These are phyloP conservation scores for Malthinus flaveolus DNA, from an alignment of 2,888 invertebrate genomes.

Conservation along the genomic window DNA sequence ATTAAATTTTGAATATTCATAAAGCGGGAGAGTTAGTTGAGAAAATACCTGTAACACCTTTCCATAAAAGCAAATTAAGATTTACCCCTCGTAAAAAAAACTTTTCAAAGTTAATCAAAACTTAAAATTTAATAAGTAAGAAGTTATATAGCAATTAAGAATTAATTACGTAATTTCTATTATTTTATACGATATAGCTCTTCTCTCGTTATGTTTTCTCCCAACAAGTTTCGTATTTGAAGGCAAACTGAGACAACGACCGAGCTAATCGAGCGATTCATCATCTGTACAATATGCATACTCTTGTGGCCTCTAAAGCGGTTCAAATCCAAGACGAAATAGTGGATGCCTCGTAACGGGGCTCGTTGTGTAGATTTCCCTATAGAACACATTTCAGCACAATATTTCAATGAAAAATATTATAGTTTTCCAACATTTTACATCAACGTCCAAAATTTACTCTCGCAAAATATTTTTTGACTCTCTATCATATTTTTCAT, in stretches of 20 bases:
- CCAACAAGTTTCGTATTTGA: not conserved
- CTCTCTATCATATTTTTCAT: not conserved
- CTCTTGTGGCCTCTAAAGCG: not conserved
- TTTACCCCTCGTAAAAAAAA: slow-evolving; percentile 10
- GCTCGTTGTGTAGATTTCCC: slow-evolving; percentile 13
- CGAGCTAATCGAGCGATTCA: slow-evolving; percentile 17
- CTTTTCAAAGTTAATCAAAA: slow-evolving; percentile 24
- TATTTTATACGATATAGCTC: not conserved
- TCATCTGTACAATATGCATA: slow-evolving; percentile 15
- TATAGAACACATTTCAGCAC: slow-evolving; percentile 1
- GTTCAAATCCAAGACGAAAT: slow-evolving; percentile 4
- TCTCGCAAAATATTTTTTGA: not conserved
- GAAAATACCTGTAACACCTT: slow-evolving; percentile 1
- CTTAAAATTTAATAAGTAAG: slow-evolving; percentile 24
- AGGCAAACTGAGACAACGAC: slow-evolving; percentile 12
- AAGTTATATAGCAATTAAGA: not conserved
- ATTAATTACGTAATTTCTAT: not conserved
- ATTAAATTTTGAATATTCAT: too few relatives aligned
- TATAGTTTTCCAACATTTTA: not conserved
- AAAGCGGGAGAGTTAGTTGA: too few relatives aligned
- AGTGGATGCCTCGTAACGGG: not conserved
- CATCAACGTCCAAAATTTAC: too few relatives aligned
- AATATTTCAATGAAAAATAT: not conserved
- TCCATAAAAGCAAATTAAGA: slow-evolving; percentile 14
- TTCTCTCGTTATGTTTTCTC: not conserved